phyloP scores from a whole-genome alignment of 2,888 invertebrate species.

The Zhengitettix transpicula region DNA sequence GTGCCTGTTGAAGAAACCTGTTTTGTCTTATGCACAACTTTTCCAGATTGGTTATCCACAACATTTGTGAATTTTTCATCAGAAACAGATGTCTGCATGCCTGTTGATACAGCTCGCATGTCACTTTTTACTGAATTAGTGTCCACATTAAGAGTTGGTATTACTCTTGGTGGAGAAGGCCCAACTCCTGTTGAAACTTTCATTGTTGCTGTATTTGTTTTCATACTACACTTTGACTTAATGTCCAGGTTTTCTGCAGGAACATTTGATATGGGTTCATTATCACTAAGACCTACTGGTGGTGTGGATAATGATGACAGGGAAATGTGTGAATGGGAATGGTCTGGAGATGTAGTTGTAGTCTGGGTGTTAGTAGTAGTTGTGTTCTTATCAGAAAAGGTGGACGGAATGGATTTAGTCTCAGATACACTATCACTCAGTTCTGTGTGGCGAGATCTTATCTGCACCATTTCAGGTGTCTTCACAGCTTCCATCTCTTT shows the following conservation, averaged over 20 bases:
- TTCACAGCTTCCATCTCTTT: conserved; percentile 6
- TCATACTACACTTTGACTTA: not conserved
- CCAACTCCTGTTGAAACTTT: conserved; percentile 44
- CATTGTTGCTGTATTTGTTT: not conserved
- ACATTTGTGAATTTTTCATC: too few species aligned
- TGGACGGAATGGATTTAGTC: conserved; percentile 9
- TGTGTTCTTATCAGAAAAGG: conserved; percentile 6
- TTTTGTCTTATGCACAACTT: conserved; percentile 6
- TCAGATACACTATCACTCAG: conserved; percentile 11
- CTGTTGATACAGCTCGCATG: not conserved
- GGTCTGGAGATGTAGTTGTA: not conserved
- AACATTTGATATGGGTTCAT: not conserved
- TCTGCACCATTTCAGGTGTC: conserved; percentile 5
- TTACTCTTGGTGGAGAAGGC: conserved; percentile 40
- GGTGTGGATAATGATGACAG: conserved; percentile 5
- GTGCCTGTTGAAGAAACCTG: conserved; percentile 50
- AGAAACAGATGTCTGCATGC: not conserved
- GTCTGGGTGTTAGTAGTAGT: conserved; percentile 1
- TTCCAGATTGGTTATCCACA: too few species aligned
- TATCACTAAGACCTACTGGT: conserved; percentile 1
- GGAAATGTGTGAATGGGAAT: conserved; percentile 10
- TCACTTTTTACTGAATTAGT: not conserved
- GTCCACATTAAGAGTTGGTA: conserved; percentile 7
- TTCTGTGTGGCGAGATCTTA: conserved; percentile 6
- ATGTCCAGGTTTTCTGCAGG: not conserved